These are phyloP conservation scores for Heliconius erato DNA, from an alignment of 2,888 invertebrate genomes.

Conservation along the genomic window DNA sequence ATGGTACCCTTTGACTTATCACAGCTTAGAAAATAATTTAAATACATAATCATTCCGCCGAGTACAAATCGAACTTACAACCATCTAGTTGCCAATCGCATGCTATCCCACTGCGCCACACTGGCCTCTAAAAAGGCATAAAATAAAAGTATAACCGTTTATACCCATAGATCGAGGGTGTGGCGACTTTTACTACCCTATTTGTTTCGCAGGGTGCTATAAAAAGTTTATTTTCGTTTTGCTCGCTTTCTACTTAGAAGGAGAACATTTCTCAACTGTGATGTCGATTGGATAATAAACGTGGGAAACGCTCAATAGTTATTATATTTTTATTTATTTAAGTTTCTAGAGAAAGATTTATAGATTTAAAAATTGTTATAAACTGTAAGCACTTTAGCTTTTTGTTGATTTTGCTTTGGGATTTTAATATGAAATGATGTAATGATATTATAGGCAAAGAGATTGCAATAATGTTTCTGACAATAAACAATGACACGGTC, in stretches of 20 bases:
- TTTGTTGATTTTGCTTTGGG: too few relatives aligned
- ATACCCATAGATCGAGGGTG: constrained; percentile 20
- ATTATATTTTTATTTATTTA: background rate
- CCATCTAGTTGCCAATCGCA: background rate
- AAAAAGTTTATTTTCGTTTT: constrained; percentile 16
- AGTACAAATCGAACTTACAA: background rate
- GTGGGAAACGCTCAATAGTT: background rate
- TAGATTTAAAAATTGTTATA: background rate
- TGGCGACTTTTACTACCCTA: constrained; percentile 20
- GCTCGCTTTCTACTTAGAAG: background rate
- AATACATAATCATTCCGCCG: background rate
- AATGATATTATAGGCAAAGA: too few relatives aligned
- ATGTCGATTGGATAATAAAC: constrained; percentile 1
- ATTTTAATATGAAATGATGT: too few relatives aligned
- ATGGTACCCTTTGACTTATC: background rate
- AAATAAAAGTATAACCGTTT: constrained; percentile 10
- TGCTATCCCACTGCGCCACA: background rate
- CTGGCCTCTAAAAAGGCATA: background rate
- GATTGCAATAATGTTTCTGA: too few relatives aligned
- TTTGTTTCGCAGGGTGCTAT: background rate
- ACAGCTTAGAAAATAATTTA: background rate
- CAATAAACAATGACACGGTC: too few relatives aligned
- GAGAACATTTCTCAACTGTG: background rate
- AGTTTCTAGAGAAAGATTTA: background rate
- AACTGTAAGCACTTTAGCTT: too few relatives aligned